phyloP scores from a whole-genome alignment of 1,140 invertebrate species.

The Temnothorax longispinosus region DNA sequence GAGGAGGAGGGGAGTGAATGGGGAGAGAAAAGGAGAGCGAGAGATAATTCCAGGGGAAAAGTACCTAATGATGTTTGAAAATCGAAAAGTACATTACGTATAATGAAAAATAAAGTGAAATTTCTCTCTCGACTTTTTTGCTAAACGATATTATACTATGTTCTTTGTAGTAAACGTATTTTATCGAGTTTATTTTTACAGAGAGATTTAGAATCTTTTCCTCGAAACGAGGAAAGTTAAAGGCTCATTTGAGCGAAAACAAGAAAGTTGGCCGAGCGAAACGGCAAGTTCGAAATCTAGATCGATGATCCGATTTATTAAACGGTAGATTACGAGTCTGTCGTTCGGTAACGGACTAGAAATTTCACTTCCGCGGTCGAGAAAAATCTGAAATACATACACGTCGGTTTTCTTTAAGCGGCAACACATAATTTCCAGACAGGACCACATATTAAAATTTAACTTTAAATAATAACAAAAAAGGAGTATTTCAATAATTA shows the following conservation, averaged over 20 bases:
- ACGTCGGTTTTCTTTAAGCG: conserved; percentile 17
- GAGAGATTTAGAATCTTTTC: conserved; percentile 45
- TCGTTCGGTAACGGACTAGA: conserved; percentile 40
- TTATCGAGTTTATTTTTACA: conserved; percentile 40
- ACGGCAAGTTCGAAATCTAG: conserved; percentile 53
- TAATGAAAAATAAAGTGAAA: conserved; percentile 45
- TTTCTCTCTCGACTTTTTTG: conserved; percentile 10
- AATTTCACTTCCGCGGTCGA: conserved; percentile 49
- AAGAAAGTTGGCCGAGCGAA: conserved; percentile 50
- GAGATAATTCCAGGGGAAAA: neutral
- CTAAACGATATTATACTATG: neutral
- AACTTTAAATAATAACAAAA: neutral
- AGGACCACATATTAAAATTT: neutral
- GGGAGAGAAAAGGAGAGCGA: too few relatives aligned
- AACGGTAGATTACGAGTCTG: conserved; percentile 42
- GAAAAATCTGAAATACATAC: conserved; percentile 16
- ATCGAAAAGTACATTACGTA: conserved; percentile 6
- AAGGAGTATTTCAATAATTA: neutral
- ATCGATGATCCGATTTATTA: conserved; percentile 62
- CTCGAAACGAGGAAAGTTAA: conserved; percentile 52
- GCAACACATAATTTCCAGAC: neutral
- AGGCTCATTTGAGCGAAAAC: conserved; percentile 45
- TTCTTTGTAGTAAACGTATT: conserved; percentile 36
- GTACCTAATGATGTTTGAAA: conserved; percentile 5
- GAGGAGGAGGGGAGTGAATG: too few relatives aligned